Base-by-base conservation (phyloP, 2,888 invertebrate species). In the Synergus umbraculus region DNA sequence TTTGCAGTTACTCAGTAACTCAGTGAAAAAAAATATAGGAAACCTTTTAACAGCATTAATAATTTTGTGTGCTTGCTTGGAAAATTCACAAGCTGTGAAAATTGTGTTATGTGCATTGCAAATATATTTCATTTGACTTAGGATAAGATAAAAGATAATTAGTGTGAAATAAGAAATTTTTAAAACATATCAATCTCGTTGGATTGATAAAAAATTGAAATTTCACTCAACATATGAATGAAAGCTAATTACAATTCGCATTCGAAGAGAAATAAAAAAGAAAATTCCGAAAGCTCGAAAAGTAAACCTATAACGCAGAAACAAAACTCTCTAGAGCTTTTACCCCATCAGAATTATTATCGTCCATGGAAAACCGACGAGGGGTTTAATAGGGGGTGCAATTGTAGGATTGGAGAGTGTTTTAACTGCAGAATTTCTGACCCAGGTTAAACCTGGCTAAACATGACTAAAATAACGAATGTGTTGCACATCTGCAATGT, bases 11-110 rank as follows among this genome's bases (percentile, higher is more conserved):
- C 37, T 37, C 37, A 37, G 37, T 37, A 7, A 37, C 37, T 44
- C 10, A 44, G 8, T 44, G 8, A 4, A 49, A 49, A 15, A 49
- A 49, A 49, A 37, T 64, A 13, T 64, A 13, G 29, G 5, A 22
- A 13, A 64, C 7, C 12, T 12, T 29, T 37, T 15, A 37, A 41
- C 41, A 13, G 37, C 37, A 63, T 63, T 63, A 63, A 63, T 65
- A 10, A 66, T 43, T 67, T 67, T 54, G 73, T 54, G 29, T 73
- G 73, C 54, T 54, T 73, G 4, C n/a, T 73, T 73, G 41, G 37
- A 54, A 54, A 73, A 73, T 73, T 73, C 73, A 73, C 73, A 73
- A 73, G 41, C n/a, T 37, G 37, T 73, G 9, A 29, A 73, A 54
- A 69, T 54, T 73, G 10, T 37, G 4, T 43, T 66, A 10, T 73